phyloP scores from a whole-genome alignment of 2,797 vertebrate genomes.

The Melanotaenia nigrans region DNA sequence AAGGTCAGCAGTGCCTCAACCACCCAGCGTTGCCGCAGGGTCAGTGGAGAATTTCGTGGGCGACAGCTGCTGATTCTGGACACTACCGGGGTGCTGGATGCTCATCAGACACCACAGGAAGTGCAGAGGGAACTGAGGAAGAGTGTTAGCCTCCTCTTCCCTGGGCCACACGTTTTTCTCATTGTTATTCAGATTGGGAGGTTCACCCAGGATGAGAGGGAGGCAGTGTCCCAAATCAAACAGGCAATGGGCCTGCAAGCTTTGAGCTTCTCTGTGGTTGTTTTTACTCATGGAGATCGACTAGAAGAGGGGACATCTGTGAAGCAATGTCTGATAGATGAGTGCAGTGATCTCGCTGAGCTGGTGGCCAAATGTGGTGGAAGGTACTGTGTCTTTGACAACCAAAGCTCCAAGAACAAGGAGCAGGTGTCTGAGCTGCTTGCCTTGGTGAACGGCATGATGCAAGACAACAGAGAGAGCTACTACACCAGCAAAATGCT shows the following conservation, averaged over 20 bases:
- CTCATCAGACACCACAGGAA: constrained; percentile 37
- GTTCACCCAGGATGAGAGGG: constrained; percentile 66
- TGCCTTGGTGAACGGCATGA: constrained; percentile 49
- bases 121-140: constrained; percentile 67
- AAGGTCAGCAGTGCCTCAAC: constrained; percentile 34
- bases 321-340: constrained; percentile 55
- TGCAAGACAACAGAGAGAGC: constrained; percentile 41
- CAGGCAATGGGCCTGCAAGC: constrained; percentile 57
- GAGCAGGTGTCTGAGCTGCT: constrained; percentile 64
- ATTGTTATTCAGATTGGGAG: constrained; percentile 67
- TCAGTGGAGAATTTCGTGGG: constrained; percentile 32
- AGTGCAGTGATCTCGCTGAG: constrained; percentile 47
- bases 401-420: constrained; percentile 53
- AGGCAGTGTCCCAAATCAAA: constrained; percentile 54
- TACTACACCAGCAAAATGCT: constrained; percentile 61
- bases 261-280: constrained; percentile 64
- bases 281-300: constrained; percentile 73
- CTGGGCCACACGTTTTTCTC: constrained; percentile 69
- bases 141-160: constrained; percentile 65
- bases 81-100: constrained; percentile 75
- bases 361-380: constrained; percentile 60
- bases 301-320: constrained; percentile 48
- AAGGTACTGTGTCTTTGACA: constrained; percentile 73
- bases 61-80: constrained; percentile 66
- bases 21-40: constrained; percentile 48